Base-by-base conservation (phyloP, 2,797 vertebrate species). In the Sebastes glaucus region DNA sequence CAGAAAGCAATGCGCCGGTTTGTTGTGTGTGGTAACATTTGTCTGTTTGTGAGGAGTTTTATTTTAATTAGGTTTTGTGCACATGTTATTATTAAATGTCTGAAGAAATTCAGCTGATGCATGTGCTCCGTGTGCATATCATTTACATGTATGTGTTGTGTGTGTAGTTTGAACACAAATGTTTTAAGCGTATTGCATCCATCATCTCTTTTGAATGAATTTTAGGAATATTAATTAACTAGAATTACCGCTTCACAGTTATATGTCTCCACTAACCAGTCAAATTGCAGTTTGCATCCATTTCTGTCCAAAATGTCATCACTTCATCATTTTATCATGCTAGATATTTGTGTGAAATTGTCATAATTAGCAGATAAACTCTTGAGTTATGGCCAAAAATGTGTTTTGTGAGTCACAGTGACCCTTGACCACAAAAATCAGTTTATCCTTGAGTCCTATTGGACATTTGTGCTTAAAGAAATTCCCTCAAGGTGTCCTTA, bases 1-100 rank as follows among this genome's bases (percentile, higher is more conserved):
- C 83, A 78, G 84, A 91, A 82, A 88, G 83, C 87, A 86, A 76
- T 27, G 81, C 23, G 5, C 28, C 33, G 61, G 77, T 88, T 83
- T 93, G 83, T 88, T 92, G 85, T 89, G 88, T 71, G 81, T 80
- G 70, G 73, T 83, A 81, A 72, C 80, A 69, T 88, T 86, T 87
- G 88, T 90, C 86, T 89, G 63, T 91, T 88, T 86, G 83, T 73
- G 73, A 33, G 81, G 42, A 80, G 52, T 74, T 89, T 85, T 81
- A 78, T 74, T 90, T 82, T 88, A 88, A 88, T 85, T 77, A 62
- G 65, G 14, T 22, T 27, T 18, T 80, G 72, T 74, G 71, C 66
- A 83, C 62, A 90, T 84, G 76, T 76, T 85, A 55, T 74, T 82
- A 76, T 71, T 78, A 55, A 42, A 52, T 67, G 71, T 86, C 65